Conservation (phyloP, 2,888 invertebrate species). For the Rambutsinella grinnellia region DNA sequence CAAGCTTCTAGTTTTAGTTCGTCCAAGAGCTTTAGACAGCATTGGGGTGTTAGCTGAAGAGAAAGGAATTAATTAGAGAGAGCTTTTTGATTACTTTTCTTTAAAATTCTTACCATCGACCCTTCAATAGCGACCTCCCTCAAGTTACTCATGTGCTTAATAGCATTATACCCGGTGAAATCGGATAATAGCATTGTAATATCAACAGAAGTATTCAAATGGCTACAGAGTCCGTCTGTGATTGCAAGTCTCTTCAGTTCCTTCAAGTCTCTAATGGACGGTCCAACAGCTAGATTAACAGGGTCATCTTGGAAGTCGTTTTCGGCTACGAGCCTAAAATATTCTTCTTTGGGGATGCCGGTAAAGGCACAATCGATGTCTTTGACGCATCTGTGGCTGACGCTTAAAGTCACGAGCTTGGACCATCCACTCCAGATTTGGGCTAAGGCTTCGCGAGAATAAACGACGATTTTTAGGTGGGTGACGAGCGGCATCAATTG, state of each 20-base stretch:
- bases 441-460: conserved; percentile 26
- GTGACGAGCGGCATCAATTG: conserved; percentile 24
- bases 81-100: no score
- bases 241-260: no score
- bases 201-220: conserved; percentile 23
- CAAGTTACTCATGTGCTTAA: conserved; percentile 10
- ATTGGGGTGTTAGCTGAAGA: conserved; percentile 23
- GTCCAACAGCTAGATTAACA: conserved; percentile 12
- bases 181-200: conserved; percentile 31
- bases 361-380: conserved; percentile 38
- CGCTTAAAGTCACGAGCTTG: conserved; percentile 15
- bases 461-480: conserved; percentile 32
- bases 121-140: conserved; percentile 39
- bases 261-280: conserved; percentile 32
- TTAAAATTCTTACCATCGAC: conserved; percentile 16
- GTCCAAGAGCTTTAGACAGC: conserved; percentile 23
- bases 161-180: conserved; percentile 25
- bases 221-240: conserved; percentile 40
- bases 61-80: not conserved
- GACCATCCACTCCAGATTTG: conserved; percentile 37
- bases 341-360: conserved; percentile 39
- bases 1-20: conserved; percentile 34
- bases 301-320: conserved; percentile 27
- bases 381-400: conserved; percentile 34
- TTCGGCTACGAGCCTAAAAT: conserved; percentile 32